Base-by-base conservation (phyloP, 23 tunicate species). In the Trididemnum miniatum region DNA sequence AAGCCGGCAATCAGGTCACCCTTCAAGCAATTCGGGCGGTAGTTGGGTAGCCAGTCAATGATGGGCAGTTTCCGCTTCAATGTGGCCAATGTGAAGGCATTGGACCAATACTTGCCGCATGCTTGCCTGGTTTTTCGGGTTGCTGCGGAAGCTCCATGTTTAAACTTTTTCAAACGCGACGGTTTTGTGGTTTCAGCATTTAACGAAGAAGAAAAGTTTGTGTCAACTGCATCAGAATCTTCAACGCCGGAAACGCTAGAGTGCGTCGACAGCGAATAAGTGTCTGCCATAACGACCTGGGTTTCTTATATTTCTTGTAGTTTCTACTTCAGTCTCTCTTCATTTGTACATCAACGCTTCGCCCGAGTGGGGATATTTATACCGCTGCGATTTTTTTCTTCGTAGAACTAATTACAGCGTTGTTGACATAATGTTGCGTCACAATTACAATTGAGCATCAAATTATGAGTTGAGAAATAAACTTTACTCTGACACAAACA, bases 1-100 rank as follows among this genome's bases (percentile, higher is more conserved):
- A 92, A 49, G 1, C 97, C 97, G 22, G 97, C 97, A 25, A 92
- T 91, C 31, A 91, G 76, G 64, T 91, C 97, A n/a, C 80, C 36
- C 65, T 78, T 80, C 1, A 90, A 60, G 22, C 52, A 54, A 1
- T 64, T 59, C 4, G 59, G 78, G 1, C 81, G 52, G 83, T 90
- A 90, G 20, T 77, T 90, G 15, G 84, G 87, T n/a, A 88, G 71
- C 87, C 93, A 86, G 37, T 44, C 64, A 35, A 78, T 67, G 65
- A 86, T 79, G 9, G 90, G 90, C 0, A 86, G 72, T 54, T 69
- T 67, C 30, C 51, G 76, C 59, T 86, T 86, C 71, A 86, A 52
- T 30, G 64, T 69, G 31, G 81, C 80, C 28, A 86, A 59, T 15
- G 90, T 36, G 69, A 76, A 86, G 20, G 35, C 80, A 54, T 59